phyloP scores from a whole-genome alignment of 2,797 vertebrate species.

The Acomys russatus region DNA sequence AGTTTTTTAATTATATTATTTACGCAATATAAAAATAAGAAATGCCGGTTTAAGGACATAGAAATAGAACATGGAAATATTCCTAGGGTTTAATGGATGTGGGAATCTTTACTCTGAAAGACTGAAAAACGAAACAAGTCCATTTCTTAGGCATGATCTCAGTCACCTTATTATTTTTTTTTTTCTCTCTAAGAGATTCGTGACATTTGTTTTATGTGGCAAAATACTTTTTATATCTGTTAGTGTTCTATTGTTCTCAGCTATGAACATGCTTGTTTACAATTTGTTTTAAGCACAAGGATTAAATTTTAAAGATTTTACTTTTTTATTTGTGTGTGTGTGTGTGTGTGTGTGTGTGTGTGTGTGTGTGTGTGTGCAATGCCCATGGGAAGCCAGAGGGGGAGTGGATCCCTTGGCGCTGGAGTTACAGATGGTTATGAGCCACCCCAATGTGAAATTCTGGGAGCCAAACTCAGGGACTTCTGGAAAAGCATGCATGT shows the following conservation, averaged over 20 bases:
- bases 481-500: background rate
- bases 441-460: background rate
- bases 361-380: background rate
- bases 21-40: slow-evolving; percentile 17
- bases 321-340: background rate
- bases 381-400: background rate
- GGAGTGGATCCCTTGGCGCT: background rate
- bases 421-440: background rate
- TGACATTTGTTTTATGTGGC: background rate
- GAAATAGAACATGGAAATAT: slow-evolving; percentile 9
- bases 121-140: background rate
- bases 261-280: background rate
- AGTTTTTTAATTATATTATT: background rate
- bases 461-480: background rate
- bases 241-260: background rate
- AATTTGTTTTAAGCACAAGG: slow-evolving; percentile 22
- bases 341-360: background rate
- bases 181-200: background rate
- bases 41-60: background rate
- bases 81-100: background rate
- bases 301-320: slow-evolving; percentile 25
- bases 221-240: background rate
- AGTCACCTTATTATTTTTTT: background rate
- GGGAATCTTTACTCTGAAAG: background rate
- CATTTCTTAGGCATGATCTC: background rate